A percentile compares a stretch with the other conserved stretches of the same genome.
These are phyloP conservation scores for Ictidomys tridecemlineatus DNA, from an alignment of 2,113 vertebrate genomes.

Conservation along the genomic window DNA sequence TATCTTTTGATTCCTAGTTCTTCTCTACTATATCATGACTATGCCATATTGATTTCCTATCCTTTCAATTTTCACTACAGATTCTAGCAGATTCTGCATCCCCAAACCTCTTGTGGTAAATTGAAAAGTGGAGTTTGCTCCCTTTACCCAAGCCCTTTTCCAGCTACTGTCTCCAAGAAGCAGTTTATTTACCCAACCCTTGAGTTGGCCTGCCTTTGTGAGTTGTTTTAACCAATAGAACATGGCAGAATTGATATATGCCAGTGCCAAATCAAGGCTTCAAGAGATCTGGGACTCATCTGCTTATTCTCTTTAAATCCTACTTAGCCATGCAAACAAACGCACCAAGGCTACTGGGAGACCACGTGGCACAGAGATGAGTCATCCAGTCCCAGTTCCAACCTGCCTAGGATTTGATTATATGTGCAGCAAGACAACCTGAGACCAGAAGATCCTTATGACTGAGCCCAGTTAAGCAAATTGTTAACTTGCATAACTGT, in stretches of 20 bases:
- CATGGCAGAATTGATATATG: neutral
- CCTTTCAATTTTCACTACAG: conserved; percentile 48
- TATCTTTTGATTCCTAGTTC: conserved; percentile 44
- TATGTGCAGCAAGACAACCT: neutral
- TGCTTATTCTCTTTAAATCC: neutral
- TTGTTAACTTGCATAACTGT: neutral
- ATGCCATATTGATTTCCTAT: conserved; percentile 65
- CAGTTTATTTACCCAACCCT: neutral
- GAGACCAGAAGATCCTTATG: neutral
- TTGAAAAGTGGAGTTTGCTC: neutral
- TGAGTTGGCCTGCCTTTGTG: neutral
- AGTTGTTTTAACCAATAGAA: neutral
- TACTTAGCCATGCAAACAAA: neutral
- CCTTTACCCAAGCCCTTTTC: neutral
- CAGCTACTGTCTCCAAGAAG: neutral
- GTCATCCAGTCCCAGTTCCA: neutral
- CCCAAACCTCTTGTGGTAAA: neutral
- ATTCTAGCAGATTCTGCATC: neutral
- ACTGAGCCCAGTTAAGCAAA: neutral
- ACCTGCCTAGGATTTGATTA: neutral
- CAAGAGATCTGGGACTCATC: neutral
- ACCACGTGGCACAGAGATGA: neutral
- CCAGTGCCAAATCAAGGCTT: neutral
- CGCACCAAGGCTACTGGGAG: fast-evolving
- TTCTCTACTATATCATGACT: conserved; percentile 7